phyloP scores from a whole-genome alignment of 2,113 vertebrate genomes.

The Mionectes macconnelli region DNA sequence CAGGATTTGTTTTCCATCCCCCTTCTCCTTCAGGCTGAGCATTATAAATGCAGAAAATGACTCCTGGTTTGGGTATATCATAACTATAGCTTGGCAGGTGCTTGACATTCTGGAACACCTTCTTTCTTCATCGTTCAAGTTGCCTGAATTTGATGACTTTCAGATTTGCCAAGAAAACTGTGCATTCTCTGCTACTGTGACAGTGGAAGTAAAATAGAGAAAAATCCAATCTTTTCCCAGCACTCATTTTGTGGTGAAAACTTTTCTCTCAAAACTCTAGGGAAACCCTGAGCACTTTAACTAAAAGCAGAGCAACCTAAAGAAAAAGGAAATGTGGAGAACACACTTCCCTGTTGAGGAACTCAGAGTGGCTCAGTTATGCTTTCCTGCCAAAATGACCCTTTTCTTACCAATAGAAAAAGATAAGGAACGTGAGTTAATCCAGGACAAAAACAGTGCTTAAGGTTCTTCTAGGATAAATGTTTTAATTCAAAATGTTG shows the following conservation, averaged over 20 bases:
- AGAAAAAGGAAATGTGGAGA: neutral
- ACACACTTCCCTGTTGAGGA: neutral
- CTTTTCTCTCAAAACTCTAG: neutral
- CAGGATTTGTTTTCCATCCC: neutral
- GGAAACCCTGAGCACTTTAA: neutral
- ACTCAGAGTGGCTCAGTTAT: neutral
- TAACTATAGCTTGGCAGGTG: neutral
- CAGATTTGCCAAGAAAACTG: neutral
- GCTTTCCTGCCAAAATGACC: neutral
- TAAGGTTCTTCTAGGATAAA: neutral
- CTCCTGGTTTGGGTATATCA: neutral
- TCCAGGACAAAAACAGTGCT: neutral
- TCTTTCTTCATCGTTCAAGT: neutral
- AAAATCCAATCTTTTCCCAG: neutral
- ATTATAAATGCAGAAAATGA: neutral
- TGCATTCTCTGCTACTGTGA: neutral
- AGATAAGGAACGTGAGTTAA: neutral
- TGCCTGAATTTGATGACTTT: neutral
- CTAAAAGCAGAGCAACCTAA: neutral
- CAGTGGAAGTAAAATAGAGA: neutral
- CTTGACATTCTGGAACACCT: neutral
- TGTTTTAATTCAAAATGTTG: neutral
- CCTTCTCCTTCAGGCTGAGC: neutral
- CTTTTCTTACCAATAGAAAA: neutral
- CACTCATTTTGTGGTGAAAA: neutral